These are phyloP conservation scores for Cremastinae sp. DNA, from an alignment of 2,888 invertebrate species.

Conservation along the genomic window DNA sequence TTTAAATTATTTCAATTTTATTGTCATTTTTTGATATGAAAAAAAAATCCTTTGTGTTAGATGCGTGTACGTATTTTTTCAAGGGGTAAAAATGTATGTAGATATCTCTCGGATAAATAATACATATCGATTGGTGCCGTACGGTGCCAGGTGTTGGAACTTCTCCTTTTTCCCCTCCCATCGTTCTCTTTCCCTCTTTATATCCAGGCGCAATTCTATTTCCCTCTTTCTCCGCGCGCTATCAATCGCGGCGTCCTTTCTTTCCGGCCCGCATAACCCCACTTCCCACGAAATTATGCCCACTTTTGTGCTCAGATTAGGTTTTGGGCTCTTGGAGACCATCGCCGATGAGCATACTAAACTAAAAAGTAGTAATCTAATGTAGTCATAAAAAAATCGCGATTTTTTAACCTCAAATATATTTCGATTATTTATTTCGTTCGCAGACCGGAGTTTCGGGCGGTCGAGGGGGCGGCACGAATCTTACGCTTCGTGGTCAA, in stretches of 20 bases:
- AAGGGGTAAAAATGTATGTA: not conserved
- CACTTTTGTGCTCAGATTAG: no score
- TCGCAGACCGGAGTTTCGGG: conserved; percentile 64
- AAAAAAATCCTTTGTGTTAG: no score
- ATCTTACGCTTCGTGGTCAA: conserved; percentile 73
- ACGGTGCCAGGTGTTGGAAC: conserved; percentile 75
- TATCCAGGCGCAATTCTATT: no score
- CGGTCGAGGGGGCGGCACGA: conserved; percentile 60
- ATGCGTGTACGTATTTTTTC: conserved; percentile 20
- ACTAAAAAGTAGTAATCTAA: no score
- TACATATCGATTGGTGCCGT: conserved; percentile 78
- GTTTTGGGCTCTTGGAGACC: no score
- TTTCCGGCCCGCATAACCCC: not conserved
- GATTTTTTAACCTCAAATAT: not conserved
- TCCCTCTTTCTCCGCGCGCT: conserved; percentile 6
- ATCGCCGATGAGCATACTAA: no score
- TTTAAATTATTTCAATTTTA: no score
- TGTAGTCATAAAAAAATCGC: no score
- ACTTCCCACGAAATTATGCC: no score
- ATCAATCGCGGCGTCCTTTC: conserved; percentile 22
- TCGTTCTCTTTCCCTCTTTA: no score
- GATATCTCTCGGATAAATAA: conserved; percentile 47
- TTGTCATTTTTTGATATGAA: no score
- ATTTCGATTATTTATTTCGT: conserved; percentile 16
- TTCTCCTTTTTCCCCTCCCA: conserved; percentile 56